Evolutionary conservation across 2,113 vertebrate genomes (phyloP), one percentile per base, ranked within the genome.

Genomic region (Parotia lawesii): DNA sequence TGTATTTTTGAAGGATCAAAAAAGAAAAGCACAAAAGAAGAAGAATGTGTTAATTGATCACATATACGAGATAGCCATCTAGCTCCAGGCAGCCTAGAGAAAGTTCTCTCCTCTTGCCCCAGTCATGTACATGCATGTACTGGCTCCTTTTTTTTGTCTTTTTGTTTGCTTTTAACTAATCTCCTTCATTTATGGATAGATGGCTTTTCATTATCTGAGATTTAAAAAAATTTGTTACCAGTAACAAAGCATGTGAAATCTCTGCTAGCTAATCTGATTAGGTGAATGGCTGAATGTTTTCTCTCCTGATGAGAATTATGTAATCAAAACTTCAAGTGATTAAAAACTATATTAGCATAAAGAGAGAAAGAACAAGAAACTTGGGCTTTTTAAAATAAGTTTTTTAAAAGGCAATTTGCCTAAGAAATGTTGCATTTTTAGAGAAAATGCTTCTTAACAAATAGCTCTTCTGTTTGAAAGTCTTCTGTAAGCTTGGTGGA

Each of bases 231-330:
- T 33, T 38, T 45, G 7, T 57, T 83, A 31, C 69, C 44, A 77
- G 15, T 76, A 90, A 65, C 7, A 75, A 89, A 93, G 44, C 19
- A 85, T 53, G 37, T 71, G 42, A 83, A 86, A 74, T 27, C 10
- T 83, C 17, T 79, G 28, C 50, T 79, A 92, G 54, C 62, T 86
- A 85, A 89, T 73, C 64, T 95, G 89, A 87, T 85, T 79, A 88
- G 38, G 23, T 80, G 47, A 85, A 65, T 69, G 38, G 35, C 54
- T 75, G 66, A 89, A 74, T 77, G 33, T 93, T 95, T 96, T 87
- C 38, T 85, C 78, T 95, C 21, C 27, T 27, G 11, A 56, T 83
- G 82, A 91, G 38, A 74, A 71, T 75, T 48, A 44, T 17, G 23
- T 61, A 77, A 94, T 48, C 37, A 93, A 91, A 92, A 18, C 15